Percentiles rank a stretch among this genome's conserved stretches.
phyloP scores from a whole-genome alignment of 2,797 vertebrate genomes.

The Lagorchestes hirsutus region DNA sequence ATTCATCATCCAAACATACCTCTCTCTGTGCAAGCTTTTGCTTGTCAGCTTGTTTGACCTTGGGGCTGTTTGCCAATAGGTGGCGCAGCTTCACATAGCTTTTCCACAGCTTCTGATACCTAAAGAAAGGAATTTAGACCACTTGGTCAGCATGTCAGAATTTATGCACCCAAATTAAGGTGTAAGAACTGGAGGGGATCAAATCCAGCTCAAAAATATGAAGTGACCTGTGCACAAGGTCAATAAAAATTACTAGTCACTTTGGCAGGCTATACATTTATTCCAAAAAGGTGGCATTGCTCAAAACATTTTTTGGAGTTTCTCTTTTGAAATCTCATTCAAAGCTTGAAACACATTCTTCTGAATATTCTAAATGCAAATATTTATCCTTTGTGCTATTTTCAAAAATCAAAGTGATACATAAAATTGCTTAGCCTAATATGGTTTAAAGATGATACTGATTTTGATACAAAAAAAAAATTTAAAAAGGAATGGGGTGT shows the following conservation, averaged over 20 bases:
- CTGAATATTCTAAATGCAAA: slow-evolving; percentile 44
- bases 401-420: background rate
- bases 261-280: background rate
- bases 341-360: slow-evolving; percentile 23
- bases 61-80: slow-evolving; percentile 98
- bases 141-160: slow-evolving; percentile 33
- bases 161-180: background rate
- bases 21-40: slow-evolving; percentile 98
- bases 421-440: background rate
- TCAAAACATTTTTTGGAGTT: background rate
- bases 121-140: slow-evolving; percentile 79
- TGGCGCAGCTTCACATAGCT: slow-evolving; percentile 99
- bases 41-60: slow-evolving; percentile 99
- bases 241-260: background rate
- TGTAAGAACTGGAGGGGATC: background rate
- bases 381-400: slow-evolving; percentile 20
- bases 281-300: background rate
- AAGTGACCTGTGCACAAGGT: background rate
- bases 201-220: slow-evolving; percentile 31
- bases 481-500: background rate
- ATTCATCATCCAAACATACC: slow-evolving; percentile 84
- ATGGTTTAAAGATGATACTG: background rate
- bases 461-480: background rate
- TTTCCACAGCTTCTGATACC: slow-evolving; percentile 99
- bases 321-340: background rate